phyloP scores from a whole-genome alignment of 2,113 vertebrate genomes.

The Cheirogaleus medius region DNA sequence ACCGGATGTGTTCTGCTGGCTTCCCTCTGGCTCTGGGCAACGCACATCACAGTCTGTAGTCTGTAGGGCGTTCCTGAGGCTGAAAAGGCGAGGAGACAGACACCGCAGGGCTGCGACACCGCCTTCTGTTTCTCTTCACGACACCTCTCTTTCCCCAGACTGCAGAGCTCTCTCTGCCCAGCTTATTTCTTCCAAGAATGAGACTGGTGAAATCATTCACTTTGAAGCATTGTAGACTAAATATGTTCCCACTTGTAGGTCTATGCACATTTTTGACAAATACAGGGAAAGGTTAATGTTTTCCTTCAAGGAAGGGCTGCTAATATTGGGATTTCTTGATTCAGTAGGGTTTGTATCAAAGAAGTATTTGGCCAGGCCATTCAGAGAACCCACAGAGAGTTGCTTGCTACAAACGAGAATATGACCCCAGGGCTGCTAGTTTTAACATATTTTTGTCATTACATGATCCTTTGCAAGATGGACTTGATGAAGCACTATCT shows the following conservation, averaged over 20 bases:
- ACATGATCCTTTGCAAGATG: background rate
- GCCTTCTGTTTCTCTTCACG: background rate
- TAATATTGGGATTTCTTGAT: background rate
- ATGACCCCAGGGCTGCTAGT: background rate
- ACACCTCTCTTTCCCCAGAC: background rate
- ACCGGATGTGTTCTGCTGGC: rapidly evolving
- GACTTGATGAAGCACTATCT: background rate
- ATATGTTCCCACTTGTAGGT: background rate
- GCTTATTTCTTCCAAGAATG: background rate
- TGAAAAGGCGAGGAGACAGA: rapidly evolving
- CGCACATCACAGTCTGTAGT: background rate
- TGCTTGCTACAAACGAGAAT: background rate
- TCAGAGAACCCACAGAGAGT: background rate
- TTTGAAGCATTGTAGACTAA: background rate
- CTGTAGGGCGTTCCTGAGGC: too few species aligned
- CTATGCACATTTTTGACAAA: background rate
- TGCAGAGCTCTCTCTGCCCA: background rate
- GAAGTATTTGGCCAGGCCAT: background rate
- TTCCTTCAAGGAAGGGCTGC: background rate
- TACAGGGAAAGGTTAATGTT: background rate
- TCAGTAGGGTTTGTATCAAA: background rate
- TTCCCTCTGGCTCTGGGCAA: background rate
- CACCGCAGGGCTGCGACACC: rapidly evolving
- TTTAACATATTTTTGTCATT: background rate
- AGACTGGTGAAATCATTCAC: background rate